Evolutionary conservation across 2,888 invertebrate species (phyloP).

Genomic region (Euphydryas editha): DNA sequence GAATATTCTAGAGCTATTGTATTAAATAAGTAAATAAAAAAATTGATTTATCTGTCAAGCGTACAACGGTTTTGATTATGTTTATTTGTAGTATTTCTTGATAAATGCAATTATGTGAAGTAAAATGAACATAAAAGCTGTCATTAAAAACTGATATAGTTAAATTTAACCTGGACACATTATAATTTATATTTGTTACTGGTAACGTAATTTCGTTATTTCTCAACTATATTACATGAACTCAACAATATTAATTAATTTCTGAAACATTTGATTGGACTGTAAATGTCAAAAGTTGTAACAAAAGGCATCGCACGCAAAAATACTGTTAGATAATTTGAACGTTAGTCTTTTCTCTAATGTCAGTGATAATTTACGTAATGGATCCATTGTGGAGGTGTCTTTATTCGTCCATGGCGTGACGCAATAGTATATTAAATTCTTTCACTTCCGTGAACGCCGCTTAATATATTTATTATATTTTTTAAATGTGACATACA

Average conservation of each 20-base stretch:
- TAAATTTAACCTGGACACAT: too few species aligned
- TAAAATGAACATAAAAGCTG: too few species aligned
- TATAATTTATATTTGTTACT: too few species aligned
- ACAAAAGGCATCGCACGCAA: conserved; percentile 67
- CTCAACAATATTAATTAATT: conserved; percentile 7
- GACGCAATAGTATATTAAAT: conserved; percentile 59
- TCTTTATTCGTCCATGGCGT: conserved; percentile 76
- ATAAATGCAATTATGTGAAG: too few species aligned
- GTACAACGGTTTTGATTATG: too few species aligned
- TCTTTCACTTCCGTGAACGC: conserved; percentile 60
- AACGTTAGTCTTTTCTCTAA: conserved; percentile 52
- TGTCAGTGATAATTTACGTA: conserved; percentile 77
- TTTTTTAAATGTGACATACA: conserved; percentile 10
- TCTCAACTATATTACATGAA: background rate
- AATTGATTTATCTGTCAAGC: too few species aligned
- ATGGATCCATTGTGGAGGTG: conserved; percentile 74
- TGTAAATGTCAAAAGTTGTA: conserved; percentile 49
- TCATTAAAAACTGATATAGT: too few species aligned
- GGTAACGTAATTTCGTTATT: too few species aligned
- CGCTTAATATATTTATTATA: conserved; percentile 64
- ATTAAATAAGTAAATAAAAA: too few species aligned
- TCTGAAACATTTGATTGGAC: conserved; percentile 36
- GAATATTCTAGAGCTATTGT: background rate
- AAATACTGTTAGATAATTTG: conserved; percentile 67
- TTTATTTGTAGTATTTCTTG: too few species aligned